Base-by-base conservation (phyloP, 1,140 invertebrate species). In the Halictus rubicundus region DNA sequence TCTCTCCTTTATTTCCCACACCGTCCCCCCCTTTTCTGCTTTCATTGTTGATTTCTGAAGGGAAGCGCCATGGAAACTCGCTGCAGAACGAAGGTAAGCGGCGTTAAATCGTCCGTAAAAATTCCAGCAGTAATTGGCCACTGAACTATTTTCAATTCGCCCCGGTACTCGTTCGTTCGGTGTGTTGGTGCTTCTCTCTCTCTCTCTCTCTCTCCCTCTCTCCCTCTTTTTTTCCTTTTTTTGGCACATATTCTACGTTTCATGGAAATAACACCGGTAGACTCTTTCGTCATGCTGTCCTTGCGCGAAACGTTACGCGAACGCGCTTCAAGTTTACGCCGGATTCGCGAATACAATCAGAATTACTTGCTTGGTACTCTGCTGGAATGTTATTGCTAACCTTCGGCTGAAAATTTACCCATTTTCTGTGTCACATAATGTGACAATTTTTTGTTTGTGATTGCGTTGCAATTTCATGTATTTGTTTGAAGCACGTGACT, bases 51-150 rank as follows among this genome's bases (percentile, higher is more conserved):
- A 52, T 77, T 74, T 68, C 63, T 46, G 16, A 59, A 60, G 49
- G 59, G 32, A 63, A 80, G n/a, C 61, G 59, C 63, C 57, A 71
- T 59, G 76, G 65, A 57, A 74, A 70, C 59, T 59, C 69, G 54
- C 69, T 42, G 61, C 60, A 69, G 39, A 73, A 77, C 73, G 85
- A 77, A 76, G 76, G 85, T 82, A 74, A 85, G 78, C 71, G 76
- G 42, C 73, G 85, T 85, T 86, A 86, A 86, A 86, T 85, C 85
- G 83, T 74, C 77, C 70, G 85, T 86, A 85, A 86, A 86, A 86
- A 86, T 86, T 86, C 85, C 85, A 64, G n/a, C 70, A 59, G 85
- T 86, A 86, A 86, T 86, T 86, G 85, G 85, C 66, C 83, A 42
- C 77, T 80, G 73, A 86, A 86, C 85, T 86, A 86, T 86, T 85